Base-by-base conservation (phyloP, 2,113 vertebrate genomes). In the Pachyramphus minor region DNA sequence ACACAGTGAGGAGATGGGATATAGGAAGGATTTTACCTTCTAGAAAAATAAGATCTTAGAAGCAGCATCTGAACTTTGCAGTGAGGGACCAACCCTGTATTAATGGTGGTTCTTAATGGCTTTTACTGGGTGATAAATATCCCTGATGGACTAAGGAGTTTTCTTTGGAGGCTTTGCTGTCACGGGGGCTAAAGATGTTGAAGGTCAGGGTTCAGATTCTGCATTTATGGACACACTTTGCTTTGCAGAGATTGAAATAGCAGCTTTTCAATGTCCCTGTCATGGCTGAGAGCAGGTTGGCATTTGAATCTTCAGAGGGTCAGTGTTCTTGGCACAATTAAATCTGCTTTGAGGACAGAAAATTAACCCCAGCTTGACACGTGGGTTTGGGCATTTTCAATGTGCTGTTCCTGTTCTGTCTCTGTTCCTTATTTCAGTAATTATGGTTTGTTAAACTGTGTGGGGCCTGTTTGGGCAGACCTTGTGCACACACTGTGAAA, bases 401-500 rank as follows among this genome's bases (percentile, higher is more conserved):
- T 87, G 79, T 73, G 86, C 78, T 23, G 55, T n/a, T 84, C 11
- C 50, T 14, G 66, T 63, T 63, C 79, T 90, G 96, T 96, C 88
- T 69, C 93, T 96, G 93, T 97, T 86, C 87, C 89, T 66, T 84
- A 71, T 96, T 97, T 84, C 84, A 12, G 56, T 97, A 96, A 98
- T 98, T 97, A 97, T 80, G 91, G 95, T 45, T 56, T 96, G 98
- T 98, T 98, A 97, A 98, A 96, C 87, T 91, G 94, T 1, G 14
- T 83, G 96, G 93, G 92, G 79, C 96, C 96, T 94, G 81, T 91
- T 93, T 93, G 95, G 95, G 90, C 91, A 77, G 93, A 93, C 96
- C 97, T 97, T 98, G 98, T 97, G 98, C 98, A 98, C 79, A 81
- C 92, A 96, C 98, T 98, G 98, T 98, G 98, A 98, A 98, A 98